These are phyloP conservation scores for Apoda limacodes DNA, from an alignment of 2,888 invertebrate species.

Conservation along the genomic window DNA sequence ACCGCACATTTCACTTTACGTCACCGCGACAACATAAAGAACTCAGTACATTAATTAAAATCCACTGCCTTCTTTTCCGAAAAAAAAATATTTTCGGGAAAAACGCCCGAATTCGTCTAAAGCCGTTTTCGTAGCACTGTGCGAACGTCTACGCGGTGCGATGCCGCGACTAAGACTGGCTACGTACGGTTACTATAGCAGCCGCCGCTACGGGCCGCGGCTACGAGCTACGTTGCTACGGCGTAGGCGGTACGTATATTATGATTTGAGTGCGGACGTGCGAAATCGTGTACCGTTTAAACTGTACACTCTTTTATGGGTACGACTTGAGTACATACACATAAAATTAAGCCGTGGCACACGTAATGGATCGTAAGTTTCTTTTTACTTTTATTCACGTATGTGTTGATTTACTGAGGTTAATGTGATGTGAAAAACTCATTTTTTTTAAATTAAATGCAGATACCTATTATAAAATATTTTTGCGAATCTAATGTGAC, in stretches of 20 bases:
- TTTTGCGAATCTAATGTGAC: constrained; percentile 2
- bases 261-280: constrained; percentile 29
- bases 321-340: not conserved
- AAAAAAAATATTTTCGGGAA: constrained; percentile 24
- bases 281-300: constrained; percentile 29
- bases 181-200: constrained; percentile 63
- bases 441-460: too few species aligned
- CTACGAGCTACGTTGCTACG: constrained; percentile 33
- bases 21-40: constrained; percentile 24
- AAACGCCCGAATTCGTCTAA: constrained; percentile 12
- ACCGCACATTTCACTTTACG: too few species aligned
- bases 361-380: too few species aligned
- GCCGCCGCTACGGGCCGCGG: constrained; percentile 50
- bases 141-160: constrained; percentile 48
- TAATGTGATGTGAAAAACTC: too few species aligned
- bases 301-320: constrained; percentile 16
- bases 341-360: too few species aligned
- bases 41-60: constrained; percentile 47
- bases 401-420: too few species aligned
- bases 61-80: constrained; percentile 29
- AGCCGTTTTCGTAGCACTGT: constrained; percentile 27
- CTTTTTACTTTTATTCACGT: too few species aligned
- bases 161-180: constrained; percentile 47
- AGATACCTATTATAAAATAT: constrained; percentile 2
- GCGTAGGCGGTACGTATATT: constrained; percentile 20